phyloP scores from a whole-genome alignment of 2,888 invertebrate species.

The Drosophila formosana region DNA sequence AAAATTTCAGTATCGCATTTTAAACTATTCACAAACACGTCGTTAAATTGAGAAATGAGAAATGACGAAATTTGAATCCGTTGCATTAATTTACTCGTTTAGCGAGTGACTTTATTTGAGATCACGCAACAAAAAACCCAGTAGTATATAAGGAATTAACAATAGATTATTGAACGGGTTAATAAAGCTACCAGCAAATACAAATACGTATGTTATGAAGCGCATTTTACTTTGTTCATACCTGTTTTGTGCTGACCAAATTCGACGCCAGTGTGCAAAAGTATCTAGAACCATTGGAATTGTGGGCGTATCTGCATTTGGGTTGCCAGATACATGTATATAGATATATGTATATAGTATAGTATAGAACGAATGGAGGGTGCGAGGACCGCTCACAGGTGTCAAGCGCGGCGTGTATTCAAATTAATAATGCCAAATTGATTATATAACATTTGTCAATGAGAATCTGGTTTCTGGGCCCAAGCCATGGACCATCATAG shows the following conservation, averaged over 20 bases:
- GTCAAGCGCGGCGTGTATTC: conserved; percentile 59
- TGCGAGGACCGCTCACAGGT: conserved; percentile 57
- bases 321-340: background rate
- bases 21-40: too few relatives aligned
- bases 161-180: conserved; percentile 22
- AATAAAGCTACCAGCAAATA: conserved; percentile 24
- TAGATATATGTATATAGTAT: background rate
- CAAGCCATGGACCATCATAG: conserved; percentile 13
- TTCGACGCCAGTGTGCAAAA: conserved; percentile 7
- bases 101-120: background rate
- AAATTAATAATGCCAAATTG: conserved; percentile 80
- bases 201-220: conserved; percentile 10
- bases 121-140: background rate
- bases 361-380: background rate
- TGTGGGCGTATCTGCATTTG: conserved; percentile 47
- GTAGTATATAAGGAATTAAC: conserved; percentile 14
- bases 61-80: background rate
- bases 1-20: too few relatives aligned
- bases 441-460: conserved; percentile 79
- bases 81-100: conserved; percentile 5
- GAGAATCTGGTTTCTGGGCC: conserved; percentile 52
- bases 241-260: conserved; percentile 28
- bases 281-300: conserved; percentile 24
- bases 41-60: background rate
- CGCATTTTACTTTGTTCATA: conserved; percentile 30